Base-by-base conservation (phyloP, 2,888 invertebrate species). In the Xylophagus ater region DNA sequence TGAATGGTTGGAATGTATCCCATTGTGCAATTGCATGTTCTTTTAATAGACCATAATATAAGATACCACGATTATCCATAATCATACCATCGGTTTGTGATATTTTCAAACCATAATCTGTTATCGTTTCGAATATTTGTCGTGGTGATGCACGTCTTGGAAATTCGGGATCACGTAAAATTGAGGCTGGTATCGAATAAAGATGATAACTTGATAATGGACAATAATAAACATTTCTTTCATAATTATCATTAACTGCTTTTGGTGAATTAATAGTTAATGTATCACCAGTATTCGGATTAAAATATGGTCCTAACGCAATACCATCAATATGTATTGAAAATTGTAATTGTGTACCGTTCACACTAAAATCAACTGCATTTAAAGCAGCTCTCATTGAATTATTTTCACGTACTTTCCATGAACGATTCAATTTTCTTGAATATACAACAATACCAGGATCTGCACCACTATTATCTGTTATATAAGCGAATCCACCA, bases 71-170 rank as follows among this genome's bases (percentile, higher is more conserved):
- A 12, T 78, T 72, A 49, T 81, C 80, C 78, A 82, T 80, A 43
- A 75, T 71, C 78, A 84, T 81, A 1, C 81, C 81, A 51, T 78
- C 81, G 0, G 77, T 75, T 57, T 81, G 78, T 1, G 81, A 80
- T 1, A 68, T 58, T 54, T 80, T 81, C 1, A 60, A 52, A 0
- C 80, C 82, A 26, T 78, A 58, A 45, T 77, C 73, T 6, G 60
- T 67, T 0, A 82, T 71, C 44, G 69, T 62, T 25, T 51, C 48
- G 8, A 51, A 47, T 5, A 53, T 26, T 28, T 53, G 47, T 31
- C 61, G 60, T 1, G 51, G 49, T 7, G 58, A 59, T 39, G 52
- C 55, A 38, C 58, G 49, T 40, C 59, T 52, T 1, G 62, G 60
- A 18, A 70, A 54, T 4, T 68, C 62, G 41, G 73, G 71, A 47